These are phyloP conservation scores for Catostomus latipinnis DNA, from an alignment of 2,797 vertebrate species.

Conservation along the genomic window DNA sequence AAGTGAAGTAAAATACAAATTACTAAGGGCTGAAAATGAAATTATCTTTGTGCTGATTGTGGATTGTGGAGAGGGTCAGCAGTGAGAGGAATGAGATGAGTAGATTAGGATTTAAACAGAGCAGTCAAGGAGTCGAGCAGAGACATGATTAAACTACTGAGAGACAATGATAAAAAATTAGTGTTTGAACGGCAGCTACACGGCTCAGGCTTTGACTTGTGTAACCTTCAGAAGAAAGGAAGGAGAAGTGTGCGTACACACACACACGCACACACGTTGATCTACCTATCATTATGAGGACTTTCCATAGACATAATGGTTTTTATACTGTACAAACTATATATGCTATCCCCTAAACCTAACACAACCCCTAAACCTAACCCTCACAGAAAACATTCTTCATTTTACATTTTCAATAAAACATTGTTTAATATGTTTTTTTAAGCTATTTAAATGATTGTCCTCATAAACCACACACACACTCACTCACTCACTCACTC, in stretches of 20 bases:
- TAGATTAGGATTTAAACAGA: slow-evolving; percentile 57
- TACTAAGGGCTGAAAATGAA: slow-evolving; percentile 38
- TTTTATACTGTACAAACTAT: no score
- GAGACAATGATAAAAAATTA: slow-evolving; percentile 44
- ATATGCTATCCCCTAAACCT: no score
- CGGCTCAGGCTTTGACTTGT: not conserved
- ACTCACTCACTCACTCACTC: not conserved
- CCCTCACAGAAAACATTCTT: no score
- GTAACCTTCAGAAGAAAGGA: not conserved
- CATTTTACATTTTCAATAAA: no score
- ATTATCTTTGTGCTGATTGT: slow-evolving; percentile 19
- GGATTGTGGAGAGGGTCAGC: not conserved
- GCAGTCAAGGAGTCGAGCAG: slow-evolving; percentile 56
- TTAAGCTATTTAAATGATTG: no score
- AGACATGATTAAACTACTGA: slow-evolving; percentile 61
- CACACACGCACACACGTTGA: not conserved
- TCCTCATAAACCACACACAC: no score
- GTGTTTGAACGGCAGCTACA: not conserved
- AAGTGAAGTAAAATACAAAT: slow-evolving; percentile 34
- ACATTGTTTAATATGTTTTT: no score
- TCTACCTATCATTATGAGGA: no score
- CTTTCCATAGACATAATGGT: no score
- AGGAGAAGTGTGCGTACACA: not conserved
- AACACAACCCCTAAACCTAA: no score
- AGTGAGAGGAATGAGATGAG: slow-evolving; percentile 35